Evolutionary conservation across 2,888 invertebrate genomes (phyloP).

Genomic region (Apamea epomidion): DNA sequence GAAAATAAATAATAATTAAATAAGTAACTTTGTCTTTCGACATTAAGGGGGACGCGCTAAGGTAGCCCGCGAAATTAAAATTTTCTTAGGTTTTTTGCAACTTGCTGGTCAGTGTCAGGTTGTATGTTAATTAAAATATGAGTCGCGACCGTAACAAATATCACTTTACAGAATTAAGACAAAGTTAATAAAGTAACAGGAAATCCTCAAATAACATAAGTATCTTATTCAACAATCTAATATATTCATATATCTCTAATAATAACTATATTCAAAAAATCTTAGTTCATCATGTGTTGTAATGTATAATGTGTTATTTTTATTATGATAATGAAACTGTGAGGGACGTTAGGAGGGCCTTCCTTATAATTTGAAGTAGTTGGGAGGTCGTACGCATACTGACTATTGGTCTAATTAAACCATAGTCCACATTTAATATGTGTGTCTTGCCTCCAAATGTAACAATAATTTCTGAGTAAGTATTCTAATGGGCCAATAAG

Average conservation of each 20-base stretch:
- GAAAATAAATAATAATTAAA: too few species aligned
- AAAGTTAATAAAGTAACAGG: not conserved
- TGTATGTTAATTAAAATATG: too few species aligned
- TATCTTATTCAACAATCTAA: not conserved
- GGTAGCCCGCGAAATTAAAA: too few species aligned
- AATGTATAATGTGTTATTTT: conserved; percentile 5
- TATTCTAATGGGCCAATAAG: not conserved
- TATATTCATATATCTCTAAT: too few species aligned
- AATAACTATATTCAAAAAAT: not conserved
- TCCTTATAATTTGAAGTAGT: conserved; percentile 41
- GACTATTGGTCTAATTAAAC: conserved; percentile 25
- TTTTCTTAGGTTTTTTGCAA: too few species aligned
- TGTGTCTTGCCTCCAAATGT: not conserved
- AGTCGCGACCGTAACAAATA: too few species aligned
- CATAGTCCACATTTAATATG: not conserved
- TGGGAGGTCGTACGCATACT: conserved; percentile 38
- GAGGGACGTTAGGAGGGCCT: conserved; percentile 18
- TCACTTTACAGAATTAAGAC: too few species aligned
- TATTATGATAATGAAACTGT: conserved; percentile 7
- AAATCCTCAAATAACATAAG: not conserved
- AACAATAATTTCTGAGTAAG: not conserved
- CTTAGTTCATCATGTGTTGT: conserved; percentile 16
- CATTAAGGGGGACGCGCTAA: too few species aligned
- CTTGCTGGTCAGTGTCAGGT: too few species aligned
- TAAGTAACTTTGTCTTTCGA: too few species aligned